Base-by-base conservation (phyloP, 2,113 vertebrate genomes). In the Sorex fumeus region DNA sequence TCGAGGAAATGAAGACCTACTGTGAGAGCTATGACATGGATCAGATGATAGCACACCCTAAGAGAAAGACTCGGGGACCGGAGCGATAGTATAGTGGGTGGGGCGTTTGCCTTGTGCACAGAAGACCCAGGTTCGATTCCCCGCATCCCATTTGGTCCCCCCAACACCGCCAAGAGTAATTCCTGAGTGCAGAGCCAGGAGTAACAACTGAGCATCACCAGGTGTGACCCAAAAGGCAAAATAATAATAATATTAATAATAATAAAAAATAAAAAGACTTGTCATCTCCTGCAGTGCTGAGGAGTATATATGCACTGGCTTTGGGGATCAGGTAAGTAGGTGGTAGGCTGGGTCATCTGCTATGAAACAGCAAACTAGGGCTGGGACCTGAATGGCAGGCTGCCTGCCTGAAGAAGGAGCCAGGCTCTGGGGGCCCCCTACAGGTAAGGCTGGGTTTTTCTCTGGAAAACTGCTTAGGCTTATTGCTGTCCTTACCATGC, bases 401-500 rank as follows among this genome's bases (percentile, higher is more conserved):
- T n/a, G 5, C n/a, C 34, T 89, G 71, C 19, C 9, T 71, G 18
- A 43, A 19, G 34, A 15, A 47, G 40, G 43, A 82, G n/a, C 43
- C 32, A 32, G 78, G 21, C 18, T 70, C 93, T 78, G 82, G 74
- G 74, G 8, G 40, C 69, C 82, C 47, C 69, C 71, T 77, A 74
- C 27, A 36, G 36, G 64, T 21, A 45, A 75, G 79, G 69, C 7
- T 82, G 45, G 25, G 12, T 60, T 76, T 94, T 96, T 85, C 66
- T 76, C 9, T 27, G 60, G 60, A 84, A 81, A 45, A 8, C 10
- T 12, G 23, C 15, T 76, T 28, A n/a, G 28, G 40, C 69, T 88
- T 27, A 43, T 28, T 53, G 83, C 12, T 76, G 6, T 62, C 57
- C 32, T 27, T 85, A 77, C 0, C 30, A 92, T 27, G n/a, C 8